Evolutionary conservation across 2,113 vertebrate species (phyloP), one percentile per base, ranked within the genome.

Genomic region (Agapornis roseicollis): DNA sequence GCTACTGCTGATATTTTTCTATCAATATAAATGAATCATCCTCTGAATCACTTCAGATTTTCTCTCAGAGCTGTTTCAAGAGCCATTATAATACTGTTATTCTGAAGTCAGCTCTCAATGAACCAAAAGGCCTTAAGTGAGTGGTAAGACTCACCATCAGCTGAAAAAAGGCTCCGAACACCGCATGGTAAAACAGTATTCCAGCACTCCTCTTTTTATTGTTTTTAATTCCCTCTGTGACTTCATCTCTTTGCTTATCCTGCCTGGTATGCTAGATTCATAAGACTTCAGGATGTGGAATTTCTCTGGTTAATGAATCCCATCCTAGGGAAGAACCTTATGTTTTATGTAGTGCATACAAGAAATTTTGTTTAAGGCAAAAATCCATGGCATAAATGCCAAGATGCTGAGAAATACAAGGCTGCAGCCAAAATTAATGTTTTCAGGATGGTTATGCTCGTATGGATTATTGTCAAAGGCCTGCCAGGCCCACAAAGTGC

Each of bases 11-110:
- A 46, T 96, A 73, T 81, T 97, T 96, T 95, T 88, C 88, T 94
- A 94, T 93, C 91, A 96, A 87, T 94, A 88, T n/a, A 72, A 94
- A 44, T 96, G 95, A 97, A 88, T 96, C 94, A 95, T 91, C 49
- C 29, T 86, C 88, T 96, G 94, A 97, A 95, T 97, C 94, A 95
- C 76, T 96, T 95, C 71, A 88, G 72, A 65, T 84, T 94, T 97
- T 95, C 69, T 94, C 74, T 93, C 49, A 47, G 66, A 95, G 41
- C 37, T 91, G 46, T 92, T 97, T 93, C 50, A 86, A 94, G 85
- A 92, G 20, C 22, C 46, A 22, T 89, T 89, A 41, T 63, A 79
- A 81, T 79, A 55, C 53, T 83, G 56, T 46, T 95, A 86, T 69
- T 89, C 85, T 92, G 85, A 89, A 93, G 84, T 84, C 83, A 93